These are phyloP conservation scores for Drosophila micromelanica DNA, from an alignment of 1,140 invertebrate species.

Conservation along the genomic window DNA sequence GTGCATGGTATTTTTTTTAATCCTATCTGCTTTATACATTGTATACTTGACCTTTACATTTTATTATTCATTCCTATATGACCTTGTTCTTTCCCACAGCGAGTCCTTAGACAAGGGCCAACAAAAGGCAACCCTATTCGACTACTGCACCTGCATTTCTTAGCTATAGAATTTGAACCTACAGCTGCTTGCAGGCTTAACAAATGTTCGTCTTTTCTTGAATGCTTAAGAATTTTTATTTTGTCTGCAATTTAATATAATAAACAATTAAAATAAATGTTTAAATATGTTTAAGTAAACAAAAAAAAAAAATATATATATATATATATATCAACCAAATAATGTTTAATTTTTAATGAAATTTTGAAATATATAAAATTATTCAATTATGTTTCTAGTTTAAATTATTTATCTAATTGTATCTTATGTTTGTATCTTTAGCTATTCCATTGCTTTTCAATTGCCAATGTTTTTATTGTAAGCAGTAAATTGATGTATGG, in stretches of 20 bases:
- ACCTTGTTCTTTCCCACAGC: slow-evolving; percentile 19
- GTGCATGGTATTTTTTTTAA: neutral
- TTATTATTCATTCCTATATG: neutral
- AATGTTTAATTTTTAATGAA: no score
- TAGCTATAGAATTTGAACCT: neutral
- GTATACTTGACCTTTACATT: neutral
- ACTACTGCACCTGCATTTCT: slow-evolving; percentile 15
- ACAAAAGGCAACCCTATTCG: neutral
- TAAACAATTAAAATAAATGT: no score
- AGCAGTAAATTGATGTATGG: slow-evolving; percentile 23
- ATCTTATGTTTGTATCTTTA: neutral
- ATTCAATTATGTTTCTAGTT: no score
- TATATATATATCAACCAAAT: no score
- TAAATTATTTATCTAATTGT: no score
- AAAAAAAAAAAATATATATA: no score
- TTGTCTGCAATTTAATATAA: no score
- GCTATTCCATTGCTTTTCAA: neutral
- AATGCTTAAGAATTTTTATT: no score
- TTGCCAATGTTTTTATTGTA: slow-evolving; percentile 18
- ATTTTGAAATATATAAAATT: no score
- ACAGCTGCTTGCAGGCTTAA: slow-evolving; percentile 1
- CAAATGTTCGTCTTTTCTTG: neutral
- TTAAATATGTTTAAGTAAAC: no score
- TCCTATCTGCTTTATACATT: neutral
- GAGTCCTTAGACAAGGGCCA: slow-evolving; percentile 7